These are phyloP conservation scores for Ctenochaetus hawaiiensis DNA, from an alignment of 2,797 vertebrate genomes.

Conservation along the genomic window DNA sequence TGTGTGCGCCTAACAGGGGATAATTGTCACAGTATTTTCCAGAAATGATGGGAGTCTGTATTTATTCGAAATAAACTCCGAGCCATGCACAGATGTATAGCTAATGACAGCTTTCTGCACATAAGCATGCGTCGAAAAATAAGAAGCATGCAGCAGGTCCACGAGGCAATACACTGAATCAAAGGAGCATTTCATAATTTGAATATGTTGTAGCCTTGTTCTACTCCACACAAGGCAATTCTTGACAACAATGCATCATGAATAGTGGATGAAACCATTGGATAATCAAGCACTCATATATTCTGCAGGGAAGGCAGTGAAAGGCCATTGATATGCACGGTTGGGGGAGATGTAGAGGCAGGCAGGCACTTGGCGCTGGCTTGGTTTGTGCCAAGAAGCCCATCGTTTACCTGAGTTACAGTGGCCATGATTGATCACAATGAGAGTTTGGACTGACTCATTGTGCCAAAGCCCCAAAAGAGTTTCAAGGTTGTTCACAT, in stretches of 20 bases:
- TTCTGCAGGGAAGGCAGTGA: slow-evolving; percentile 30
- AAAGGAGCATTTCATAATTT: slow-evolving; percentile 19
- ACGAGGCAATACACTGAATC: slow-evolving; percentile 25
- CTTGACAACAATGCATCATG: slow-evolving; percentile 12
- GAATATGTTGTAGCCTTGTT: slow-evolving; percentile 11
- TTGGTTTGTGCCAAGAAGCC: slow-evolving; percentile 40
- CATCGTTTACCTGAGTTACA: slow-evolving; percentile 59
- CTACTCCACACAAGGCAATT: not conserved
- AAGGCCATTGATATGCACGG: slow-evolving; percentile 43
- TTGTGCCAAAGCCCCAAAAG: slow-evolving; percentile 42
- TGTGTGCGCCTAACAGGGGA: slow-evolving; percentile 2
- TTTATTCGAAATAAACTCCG: slow-evolving; percentile 30
- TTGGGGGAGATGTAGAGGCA: slow-evolving; percentile 40
- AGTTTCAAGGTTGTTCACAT: slow-evolving; percentile 80
- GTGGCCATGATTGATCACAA: slow-evolving; percentile 58
- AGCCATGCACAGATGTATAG: slow-evolving; percentile 26
- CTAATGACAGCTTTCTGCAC: slow-evolving; percentile 36
- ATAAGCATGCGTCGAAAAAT: slow-evolving; percentile 17
- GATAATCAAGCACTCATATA: slow-evolving; percentile 44
- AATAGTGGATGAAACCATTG: slow-evolving; percentile 24
- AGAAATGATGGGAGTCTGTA: not conserved
- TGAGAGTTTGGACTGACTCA: slow-evolving; percentile 43
- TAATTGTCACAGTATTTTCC: slow-evolving; percentile 25
- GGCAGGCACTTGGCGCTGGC: slow-evolving; percentile 24
- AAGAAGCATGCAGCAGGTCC: slow-evolving; percentile 11